Base-by-base conservation (phyloP, 2,797 vertebrate species). In the Artibeus jamaicensis region DNA sequence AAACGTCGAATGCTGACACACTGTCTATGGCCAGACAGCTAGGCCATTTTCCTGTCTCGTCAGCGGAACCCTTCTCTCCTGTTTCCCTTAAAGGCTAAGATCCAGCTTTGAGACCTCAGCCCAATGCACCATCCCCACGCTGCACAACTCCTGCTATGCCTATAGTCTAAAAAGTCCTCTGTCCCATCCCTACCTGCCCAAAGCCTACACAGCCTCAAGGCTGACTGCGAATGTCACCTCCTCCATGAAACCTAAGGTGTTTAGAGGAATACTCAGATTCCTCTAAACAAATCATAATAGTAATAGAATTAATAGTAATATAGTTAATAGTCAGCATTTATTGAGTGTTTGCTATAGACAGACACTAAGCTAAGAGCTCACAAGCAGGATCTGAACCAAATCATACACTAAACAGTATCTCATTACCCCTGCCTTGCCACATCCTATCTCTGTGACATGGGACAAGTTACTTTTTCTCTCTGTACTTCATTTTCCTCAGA, bases 1-100 rank as follows among this genome's bases (percentile, higher is more conserved):
- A 87, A 95, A 73, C 26, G 37, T 86, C 22, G 0, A 86, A 84
- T 91, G 84, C 86, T 93, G 84, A 96, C 57, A 53, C 29, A 29
- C 37, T 88, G 46, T 32, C 59, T 88, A 57, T 7, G 0, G 5
- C 29, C 74, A 81, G 50, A 55, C 1, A 59, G 39, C 65, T 62
- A 39, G 22, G n/a, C 9, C 55, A 32, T 39, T 50, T 42, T 12
- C 55, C 19, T 68, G 65, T 55, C n/a, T 89, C 9, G 10, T 76
- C 90, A 74, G 48, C 50, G 71, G 42, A 82, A 29, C 12, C 14
- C 32, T 76, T 76, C 18, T 68, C 48, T 87, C 67, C 70, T 93
- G 37, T 37, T 79, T 92, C 57, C 55, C 21, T 9, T 12, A 42
- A 11, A 93, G 70, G 15, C 70, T 74, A 37, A 65, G 10, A 19